phyloP scores from a whole-genome alignment of 2,113 vertebrate genomes.

The Myrmecophaga tridactyla region DNA sequence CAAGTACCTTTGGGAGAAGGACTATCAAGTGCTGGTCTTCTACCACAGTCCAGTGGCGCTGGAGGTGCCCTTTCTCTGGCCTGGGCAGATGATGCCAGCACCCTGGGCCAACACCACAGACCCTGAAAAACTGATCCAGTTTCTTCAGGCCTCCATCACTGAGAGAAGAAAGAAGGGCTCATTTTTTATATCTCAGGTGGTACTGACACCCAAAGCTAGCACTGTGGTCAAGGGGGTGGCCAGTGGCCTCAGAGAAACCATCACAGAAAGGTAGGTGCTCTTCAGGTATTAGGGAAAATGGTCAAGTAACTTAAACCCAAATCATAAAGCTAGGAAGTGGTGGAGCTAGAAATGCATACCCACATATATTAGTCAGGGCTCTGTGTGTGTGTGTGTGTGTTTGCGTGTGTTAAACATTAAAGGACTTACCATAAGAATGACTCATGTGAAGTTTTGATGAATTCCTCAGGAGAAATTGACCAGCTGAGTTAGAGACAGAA shows the following conservation, averaged over 20 bases:
- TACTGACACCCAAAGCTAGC: conserved; percentile 97
- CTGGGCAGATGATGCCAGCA: conserved; percentile 98
- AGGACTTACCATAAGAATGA: too few relatives aligned
- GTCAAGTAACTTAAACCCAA: background rate
- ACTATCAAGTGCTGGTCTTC: conserved; percentile 97
- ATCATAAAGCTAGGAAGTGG: background rate
- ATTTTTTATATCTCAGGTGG: conserved; percentile 98
- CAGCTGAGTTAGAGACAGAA: too few relatives aligned
- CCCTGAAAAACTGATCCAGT: conserved; percentile 96
- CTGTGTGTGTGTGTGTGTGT: too few relatives aligned
- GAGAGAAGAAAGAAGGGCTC: conserved; percentile 97
- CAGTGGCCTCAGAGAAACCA: conserved; percentile 97
- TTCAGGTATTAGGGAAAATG: background rate
- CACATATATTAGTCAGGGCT: background rate
- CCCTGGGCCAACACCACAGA: conserved; percentile 99
- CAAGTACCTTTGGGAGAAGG: conserved; percentile 97
- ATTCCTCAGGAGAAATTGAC: too few relatives aligned
- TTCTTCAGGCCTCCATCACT: conserved; percentile 94
- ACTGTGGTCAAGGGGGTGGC: conserved; percentile 97
- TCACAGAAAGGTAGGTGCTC: conserved; percentile 93
- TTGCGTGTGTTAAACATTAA: too few relatives aligned
- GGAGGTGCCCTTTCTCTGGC: conserved; percentile 97
- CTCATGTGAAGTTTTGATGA: too few relatives aligned
- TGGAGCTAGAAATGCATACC: background rate
- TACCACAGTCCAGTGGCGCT: conserved; percentile 97